These are phyloP conservation scores for Macroteleia sp. DNA, from an alignment of 2,888 invertebrate species.

Conservation along the genomic window DNA sequence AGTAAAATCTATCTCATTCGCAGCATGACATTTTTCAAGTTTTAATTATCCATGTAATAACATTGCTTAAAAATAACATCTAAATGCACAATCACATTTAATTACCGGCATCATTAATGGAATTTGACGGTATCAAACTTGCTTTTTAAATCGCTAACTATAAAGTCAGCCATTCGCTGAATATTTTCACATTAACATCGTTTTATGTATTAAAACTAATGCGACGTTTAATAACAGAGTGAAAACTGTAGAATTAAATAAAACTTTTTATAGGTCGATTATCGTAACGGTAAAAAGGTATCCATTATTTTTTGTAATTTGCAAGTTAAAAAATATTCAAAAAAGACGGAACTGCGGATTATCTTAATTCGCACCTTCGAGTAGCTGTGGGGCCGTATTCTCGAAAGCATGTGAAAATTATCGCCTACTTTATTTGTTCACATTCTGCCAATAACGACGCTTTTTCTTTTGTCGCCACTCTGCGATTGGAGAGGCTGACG, in stretches of 20 bases:
- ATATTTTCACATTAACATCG: constrained; percentile 15
- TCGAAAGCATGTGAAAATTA: constrained; percentile 62
- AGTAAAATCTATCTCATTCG: too few relatives aligned
- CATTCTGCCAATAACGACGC: constrained; percentile 43
- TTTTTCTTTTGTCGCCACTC: constrained; percentile 18
- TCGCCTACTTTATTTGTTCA: constrained; percentile 56
- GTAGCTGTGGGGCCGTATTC: constrained; percentile 38
- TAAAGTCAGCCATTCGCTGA: background rate
- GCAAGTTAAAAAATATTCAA: constrained; percentile 44
- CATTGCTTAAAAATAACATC: too few relatives aligned
- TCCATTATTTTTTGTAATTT: constrained; percentile 43
- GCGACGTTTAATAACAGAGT: constrained; percentile 22
- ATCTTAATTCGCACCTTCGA: constrained; percentile 60
- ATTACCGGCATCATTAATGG: too few relatives aligned
- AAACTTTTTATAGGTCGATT: constrained; percentile 30
- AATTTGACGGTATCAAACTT: background rate
- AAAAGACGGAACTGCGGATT: constrained; percentile 51
- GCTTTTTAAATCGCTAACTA: background rate
- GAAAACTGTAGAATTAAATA: constrained; percentile 32
- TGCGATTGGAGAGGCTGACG: constrained; percentile 40
- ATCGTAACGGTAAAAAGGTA: constrained; percentile 39
- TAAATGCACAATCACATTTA: too few relatives aligned
- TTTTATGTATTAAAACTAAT: constrained; percentile 19
- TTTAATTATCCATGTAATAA: too few relatives aligned
- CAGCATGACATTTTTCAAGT: too few relatives aligned